Evolutionary conservation across 2,888 invertebrate genomes (phyloP).

Genomic region (Lycia hirtaria): DNA sequence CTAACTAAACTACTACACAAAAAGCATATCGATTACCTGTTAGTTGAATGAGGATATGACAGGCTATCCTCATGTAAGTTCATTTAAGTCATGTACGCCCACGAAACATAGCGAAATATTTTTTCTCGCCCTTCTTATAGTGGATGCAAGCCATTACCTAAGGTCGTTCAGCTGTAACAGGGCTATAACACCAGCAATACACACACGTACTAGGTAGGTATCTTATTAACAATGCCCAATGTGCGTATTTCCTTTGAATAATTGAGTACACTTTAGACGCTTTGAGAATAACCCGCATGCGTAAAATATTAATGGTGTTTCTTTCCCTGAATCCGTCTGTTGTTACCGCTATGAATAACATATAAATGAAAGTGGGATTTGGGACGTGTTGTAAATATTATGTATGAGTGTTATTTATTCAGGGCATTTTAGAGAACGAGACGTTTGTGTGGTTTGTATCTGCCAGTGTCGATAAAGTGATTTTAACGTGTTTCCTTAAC

Average conservation of each 20-base stretch:
- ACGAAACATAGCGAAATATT: too few species aligned
- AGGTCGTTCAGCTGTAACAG: too few species aligned
- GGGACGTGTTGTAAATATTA: slow-evolving; percentile 11
- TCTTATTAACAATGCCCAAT: slow-evolving; percentile 53
- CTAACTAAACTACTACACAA: too few species aligned
- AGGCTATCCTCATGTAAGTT: too few species aligned
- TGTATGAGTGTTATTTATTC: slow-evolving; percentile 7
- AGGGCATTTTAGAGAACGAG: neutral
- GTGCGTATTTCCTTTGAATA: slow-evolving; percentile 56
- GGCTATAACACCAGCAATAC: neutral
- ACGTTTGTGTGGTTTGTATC: neutral
- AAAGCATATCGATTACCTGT: too few species aligned
- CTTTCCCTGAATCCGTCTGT: slow-evolving; percentile 45
- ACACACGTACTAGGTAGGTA: slow-evolving; percentile 20
- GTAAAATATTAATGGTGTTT: slow-evolving; percentile 54
- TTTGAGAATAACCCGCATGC: slow-evolving; percentile 43
- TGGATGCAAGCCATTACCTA: neutral
- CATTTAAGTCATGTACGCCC: too few species aligned
- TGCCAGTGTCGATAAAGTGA: slow-evolving; percentile 11
- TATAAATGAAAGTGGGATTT: slow-evolving; percentile 26
- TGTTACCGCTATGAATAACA: slow-evolving; percentile 44
- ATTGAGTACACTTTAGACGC: slow-evolving; percentile 53
- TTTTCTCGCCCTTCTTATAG: neutral
- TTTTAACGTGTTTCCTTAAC: too few species aligned
- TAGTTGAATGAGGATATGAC: too few species aligned